Evolutionary conservation across 2,888 invertebrate species (phyloP), one percentile per base, ranked within the genome.

Genomic region (Resseliella maxima): DNA sequence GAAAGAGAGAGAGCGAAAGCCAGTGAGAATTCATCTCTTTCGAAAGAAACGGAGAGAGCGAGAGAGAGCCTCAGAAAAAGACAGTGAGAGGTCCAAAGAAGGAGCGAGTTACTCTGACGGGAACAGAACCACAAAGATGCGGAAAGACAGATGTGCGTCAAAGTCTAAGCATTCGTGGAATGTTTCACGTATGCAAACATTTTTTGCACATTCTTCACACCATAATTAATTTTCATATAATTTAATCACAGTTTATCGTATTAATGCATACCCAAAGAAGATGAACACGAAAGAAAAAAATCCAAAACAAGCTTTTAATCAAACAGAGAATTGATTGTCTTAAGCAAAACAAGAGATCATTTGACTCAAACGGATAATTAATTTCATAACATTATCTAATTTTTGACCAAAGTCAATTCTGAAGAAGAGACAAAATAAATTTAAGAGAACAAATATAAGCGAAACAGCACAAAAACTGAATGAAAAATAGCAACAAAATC

Each of bases 231-330:
- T 72, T n/a, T 8, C 15, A 35, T 35, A 27, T 31, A 31, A 72
- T 31, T 72, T 35, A 31, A 72, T 72, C 59, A 59, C 3, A 59
- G 59, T 24, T 59, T 24, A 24, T 59, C 12, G 59, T 18, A 18
- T n/a, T n/a, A n/a, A n/a, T n/a, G n/a, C n/a, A n/a, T n/a, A n/a
- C n/a, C n/a, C n/a, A n/a, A n/a, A n/a, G n/a, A n/a, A n/a, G n/a
- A 6, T 24, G 59, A 24, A 59, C 59, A 59, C 10, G 35, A 35
- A 31, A 31, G 0, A 31, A 31, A 72, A 15, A 72, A 31, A 35
- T 31, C 10, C 12, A 35, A 72, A 72, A 72, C 72, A 72, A 72
- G 72, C 8, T 72, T 72, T 72, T 31, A 72, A 72, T 72, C 31
- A 72, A 72, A 50, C 8, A 41, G 12, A 41, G 12, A 72, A 72